These are phyloP conservation scores for Hymenochirus boettgeri DNA, from an alignment of 2,113 vertebrate genomes.

Conservation along the genomic window DNA sequence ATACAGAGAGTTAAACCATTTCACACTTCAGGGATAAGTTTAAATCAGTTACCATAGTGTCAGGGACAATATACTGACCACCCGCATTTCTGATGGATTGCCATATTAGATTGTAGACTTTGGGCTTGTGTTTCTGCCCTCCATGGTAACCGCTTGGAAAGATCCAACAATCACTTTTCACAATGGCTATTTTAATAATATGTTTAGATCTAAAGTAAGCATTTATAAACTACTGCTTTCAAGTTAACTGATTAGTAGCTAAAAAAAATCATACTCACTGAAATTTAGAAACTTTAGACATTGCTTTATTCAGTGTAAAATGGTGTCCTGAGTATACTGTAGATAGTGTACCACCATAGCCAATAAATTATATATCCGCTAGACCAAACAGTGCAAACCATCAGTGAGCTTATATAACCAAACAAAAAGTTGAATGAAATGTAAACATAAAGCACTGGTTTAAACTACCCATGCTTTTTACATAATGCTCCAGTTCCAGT, in stretches of 20 bases:
- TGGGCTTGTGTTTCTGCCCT: not conserved
- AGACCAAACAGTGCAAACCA: too few relatives aligned
- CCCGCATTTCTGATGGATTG: not conserved
- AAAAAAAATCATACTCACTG: too few relatives aligned
- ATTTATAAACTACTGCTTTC: conserved; percentile 5
- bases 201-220: conserved; percentile 4
- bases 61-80: conserved; percentile 3
- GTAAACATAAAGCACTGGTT: too few relatives aligned
- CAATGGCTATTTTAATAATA: conserved; percentile 16
- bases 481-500: too few relatives aligned
- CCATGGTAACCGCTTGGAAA: conserved; percentile 13
- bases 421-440: too few relatives aligned
- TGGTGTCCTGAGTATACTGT: too few relatives aligned
- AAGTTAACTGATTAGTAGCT: not conserved
- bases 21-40: not conserved
- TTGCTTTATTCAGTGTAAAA: too few relatives aligned
- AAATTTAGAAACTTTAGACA: too few relatives aligned
- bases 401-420: too few relatives aligned
- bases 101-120: not conserved
- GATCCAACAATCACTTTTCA: conserved; percentile 10
- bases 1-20: not conserved
- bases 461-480: too few relatives aligned
- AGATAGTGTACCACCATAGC: too few relatives aligned
- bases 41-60: not conserved
- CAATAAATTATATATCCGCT: too few relatives aligned